Conservation (phyloP, 2,888 invertebrate genomes). For the Venusia cambrica region DNA sequence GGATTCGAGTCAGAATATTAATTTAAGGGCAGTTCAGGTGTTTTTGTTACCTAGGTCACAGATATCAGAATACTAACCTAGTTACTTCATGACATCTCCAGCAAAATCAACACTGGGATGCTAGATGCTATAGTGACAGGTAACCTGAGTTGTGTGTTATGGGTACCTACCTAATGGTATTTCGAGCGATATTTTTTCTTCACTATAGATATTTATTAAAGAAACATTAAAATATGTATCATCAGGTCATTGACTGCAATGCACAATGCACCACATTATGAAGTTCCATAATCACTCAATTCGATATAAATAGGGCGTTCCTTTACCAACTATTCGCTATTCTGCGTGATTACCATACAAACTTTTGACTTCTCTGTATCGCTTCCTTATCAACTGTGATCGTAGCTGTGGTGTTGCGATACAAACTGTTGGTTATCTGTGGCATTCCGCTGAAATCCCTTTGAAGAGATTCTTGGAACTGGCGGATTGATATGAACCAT, state of each 20-base stretch:
- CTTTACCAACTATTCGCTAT: constrained; percentile 11
- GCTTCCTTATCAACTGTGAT: constrained; percentile 5
- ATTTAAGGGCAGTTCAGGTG: too few relatives aligned
- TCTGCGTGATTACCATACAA: constrained; percentile 13
- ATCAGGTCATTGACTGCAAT: constrained; percentile 32
- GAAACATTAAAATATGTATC: too few relatives aligned
- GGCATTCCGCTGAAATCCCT: constrained; percentile 29
- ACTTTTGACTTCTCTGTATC: constrained; percentile 10
- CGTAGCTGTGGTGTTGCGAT: constrained; percentile 7
- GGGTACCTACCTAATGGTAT: too few relatives aligned
- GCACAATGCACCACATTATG: constrained; percentile 27
- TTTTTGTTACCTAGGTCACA: too few relatives aligned
- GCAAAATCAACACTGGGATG: too few relatives aligned
- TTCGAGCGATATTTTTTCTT: too few relatives aligned
- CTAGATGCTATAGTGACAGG: too few relatives aligned
- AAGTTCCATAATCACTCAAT: constrained; percentile 19
- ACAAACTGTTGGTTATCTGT: constrained; percentile 10
- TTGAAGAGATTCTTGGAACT: constrained; percentile 37
- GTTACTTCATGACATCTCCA: too few relatives aligned
- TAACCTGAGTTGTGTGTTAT: too few relatives aligned
- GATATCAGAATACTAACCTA: too few relatives aligned
- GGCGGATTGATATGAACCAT: constrained; percentile 16
- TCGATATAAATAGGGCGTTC: constrained; percentile 22
- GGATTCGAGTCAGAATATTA: too few relatives aligned
- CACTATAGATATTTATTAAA: too few relatives aligned